Evolutionary conservation across 1,140 invertebrate genomes (phyloP), one percentile per base, ranked within the genome.

Genomic region (Himalopsyche phryganea): DNA sequence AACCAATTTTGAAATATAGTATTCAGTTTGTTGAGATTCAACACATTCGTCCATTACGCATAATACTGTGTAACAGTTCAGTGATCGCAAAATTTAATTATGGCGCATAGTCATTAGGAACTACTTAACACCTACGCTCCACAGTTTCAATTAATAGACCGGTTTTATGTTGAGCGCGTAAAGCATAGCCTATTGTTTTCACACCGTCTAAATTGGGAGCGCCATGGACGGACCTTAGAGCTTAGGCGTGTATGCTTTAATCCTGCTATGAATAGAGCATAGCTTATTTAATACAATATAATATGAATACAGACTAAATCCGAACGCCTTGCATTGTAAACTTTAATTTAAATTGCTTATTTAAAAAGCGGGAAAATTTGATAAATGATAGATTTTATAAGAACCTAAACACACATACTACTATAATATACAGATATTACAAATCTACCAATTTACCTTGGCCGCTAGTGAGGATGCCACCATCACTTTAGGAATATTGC

Each of bases 81-180:
- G 9, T 51, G 20, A n/a, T 19, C 18, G 3, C 13, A 13, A 51
- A 51, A 51, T 51, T 51, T 51, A 51, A 51, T 51, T 42, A 51
- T 51, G 18, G 20, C 28, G 20, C 15, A 36, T 28, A 53, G 44
- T 53, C 23, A 53, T 53, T 53, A 53, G 20, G 23, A 19, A n/a
- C 20, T 45, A 53, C 50, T 53, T 28, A 41, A 6, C 6, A 14
- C 41, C 13, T 4, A 17, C 13, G 36, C 17, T 51, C 41, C 36
- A 32, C 23, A 19, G 49, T 51, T 51, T 51, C 49, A 51, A 51
- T 51, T 51, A 51, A 51, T 40, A 13, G 13, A 51, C 48, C 32
- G 35, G 32, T 36, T 41, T 41, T 51, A 51, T 14, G 32, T 18
- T 1, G 15, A n/a, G 49, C 49, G 38, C 38, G 10, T 20, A 51